A percentile compares a stretch with the other conserved stretches of the same genome.
Conservation (phyloP, 64 coral and sea anemone species). For the Orbicella faveolata region DNA sequence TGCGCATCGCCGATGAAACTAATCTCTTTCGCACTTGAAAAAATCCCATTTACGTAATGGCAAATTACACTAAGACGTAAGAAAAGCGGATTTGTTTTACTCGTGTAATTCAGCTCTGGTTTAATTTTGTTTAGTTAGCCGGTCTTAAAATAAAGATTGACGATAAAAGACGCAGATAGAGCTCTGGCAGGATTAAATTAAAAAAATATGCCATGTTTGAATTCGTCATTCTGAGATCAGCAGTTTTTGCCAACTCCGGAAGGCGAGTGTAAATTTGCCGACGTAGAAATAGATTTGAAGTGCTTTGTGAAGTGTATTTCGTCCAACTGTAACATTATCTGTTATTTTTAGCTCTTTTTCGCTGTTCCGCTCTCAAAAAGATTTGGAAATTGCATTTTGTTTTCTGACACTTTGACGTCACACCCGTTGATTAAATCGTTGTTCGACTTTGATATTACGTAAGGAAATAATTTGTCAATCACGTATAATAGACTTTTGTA, state of each 20-base stretch:
- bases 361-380: background rate
- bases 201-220: background rate
- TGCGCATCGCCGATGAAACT: background rate
- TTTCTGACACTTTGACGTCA: conserved; percentile 26
- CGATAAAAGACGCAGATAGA: background rate
- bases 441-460: background rate
- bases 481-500: background rate
- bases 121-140: background rate
- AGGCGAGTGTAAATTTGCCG: background rate
- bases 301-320: background rate
- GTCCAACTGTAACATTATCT: background rate
- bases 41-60: conserved; percentile 25
- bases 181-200: background rate
- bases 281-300: background rate
- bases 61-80: background rate
- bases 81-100: background rate
- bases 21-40: background rate
- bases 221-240: background rate
- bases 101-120: background rate
- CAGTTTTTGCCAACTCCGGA: background rate
- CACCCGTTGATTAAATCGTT: background rate
- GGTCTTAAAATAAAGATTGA: background rate
- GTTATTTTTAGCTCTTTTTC: conserved; percentile 16
- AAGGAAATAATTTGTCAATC: background rate
- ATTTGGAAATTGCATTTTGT: background rate